Evolutionary conservation across 2,797 vertebrate genomes (phyloP), one percentile per base, ranked within the genome.

Genomic region (Macroramphosus scolopax): DNA sequence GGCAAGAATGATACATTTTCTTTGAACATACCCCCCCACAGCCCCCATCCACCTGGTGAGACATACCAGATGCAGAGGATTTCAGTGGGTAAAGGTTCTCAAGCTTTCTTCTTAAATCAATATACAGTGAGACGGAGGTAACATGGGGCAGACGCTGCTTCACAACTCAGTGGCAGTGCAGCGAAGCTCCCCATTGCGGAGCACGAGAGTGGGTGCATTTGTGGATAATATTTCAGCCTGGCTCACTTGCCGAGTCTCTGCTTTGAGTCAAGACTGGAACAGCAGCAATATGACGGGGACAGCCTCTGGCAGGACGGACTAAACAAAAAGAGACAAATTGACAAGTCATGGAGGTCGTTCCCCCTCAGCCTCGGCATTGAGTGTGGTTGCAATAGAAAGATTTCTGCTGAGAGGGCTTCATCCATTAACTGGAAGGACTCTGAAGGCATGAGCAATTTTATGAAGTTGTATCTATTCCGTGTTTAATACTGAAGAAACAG

Each of bases 191-290:
- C 50, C 25, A 31, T 65, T 49, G 73, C 66, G 39, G 55, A 61
- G 53, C 60, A 67, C 70, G 62, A 60, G 65, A 51, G 59, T 68
- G 65, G 75, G 67, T 55, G 52, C 45, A 48, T 82, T 70, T 77
- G 81, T 86, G 67, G 75, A 83, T 85, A 89, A 88, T 87, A 85
- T 84, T 83, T 88, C 81, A 87, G 56, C 33, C 53, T 44, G 51
- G 68, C 70, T 84, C 72, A 75, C 82, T 83, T 49, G 47, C 61
- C 1, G 46, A 47, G 66, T 59, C 56, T 85, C 83, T 85, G 81
- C 67, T 82, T 77, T 77, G 69, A 77, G 82, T 82, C 84, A 88
- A 74, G 81, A 62, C 17, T 54, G 74, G 75, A 85, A 64, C 53
- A 67, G 53, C 35, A 30, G 52, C 43, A 36, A 35, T 51, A 58